Evolutionary conservation across 1,140 invertebrate genomes (phyloP), one percentile per base, ranked within the genome.

Genomic region (Uloborus diversus): DNA sequence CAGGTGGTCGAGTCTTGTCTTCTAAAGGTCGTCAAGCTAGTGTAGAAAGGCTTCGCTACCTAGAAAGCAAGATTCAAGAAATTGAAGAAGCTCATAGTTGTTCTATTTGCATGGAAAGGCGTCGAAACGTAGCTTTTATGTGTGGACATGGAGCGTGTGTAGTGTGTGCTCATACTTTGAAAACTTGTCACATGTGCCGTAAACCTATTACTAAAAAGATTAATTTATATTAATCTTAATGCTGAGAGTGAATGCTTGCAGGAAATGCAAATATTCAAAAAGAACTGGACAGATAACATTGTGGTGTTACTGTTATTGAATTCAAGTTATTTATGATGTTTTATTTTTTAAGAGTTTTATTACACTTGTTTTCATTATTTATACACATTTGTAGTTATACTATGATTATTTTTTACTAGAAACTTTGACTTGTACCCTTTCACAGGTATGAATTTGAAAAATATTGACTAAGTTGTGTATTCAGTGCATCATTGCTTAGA

Each of bases 141-240:
- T 97, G 95, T 86, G 95, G 95, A 7, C 95, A 97, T 84, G 92
- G 92, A 20, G 92, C 94, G 4, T 97, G 95, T 87, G 91, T 92
- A 33, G 90, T 91, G 62, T 97, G 95, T 85, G 91, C 94, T 0
- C 90, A 93, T 69, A 93, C 94, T 1, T 87, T 97, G 1, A 91
- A 91, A 84, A 93, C 90, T 7, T 97, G 95, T 88, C 95, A 96
- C 87, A 96, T 97, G 94, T 97, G 95, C 88, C 90, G 95, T 37
- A 93, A 94, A 87, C 91, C 92, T 7, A 96, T 97, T 84, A 91
- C 92, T 17, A 93, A 94, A 85, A 96, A 94, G 85, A 96, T 96
- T 82, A 94, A 94, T 87, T 89, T 96, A 32, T 89, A 87, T 79
- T 86, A 70, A 83, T 30, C 33, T 25, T 35, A 20, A 68, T 28